Evolutionary conservation across 2,888 invertebrate species (phyloP), one percentile per base, ranked within the genome.

Genomic region (Plagiodera versicolora): DNA sequence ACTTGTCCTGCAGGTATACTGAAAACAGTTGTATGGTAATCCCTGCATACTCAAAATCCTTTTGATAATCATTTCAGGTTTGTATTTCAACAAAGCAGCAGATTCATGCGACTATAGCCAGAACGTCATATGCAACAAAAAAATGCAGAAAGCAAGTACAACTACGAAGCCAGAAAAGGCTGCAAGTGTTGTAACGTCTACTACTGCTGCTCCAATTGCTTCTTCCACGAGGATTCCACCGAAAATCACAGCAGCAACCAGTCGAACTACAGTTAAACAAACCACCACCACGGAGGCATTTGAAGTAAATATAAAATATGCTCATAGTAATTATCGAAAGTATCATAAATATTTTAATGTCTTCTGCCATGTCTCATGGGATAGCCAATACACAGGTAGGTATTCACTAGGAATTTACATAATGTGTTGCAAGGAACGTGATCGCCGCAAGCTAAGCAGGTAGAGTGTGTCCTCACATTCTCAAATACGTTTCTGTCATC

Each of bases 101-200:
- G 94, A 95, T 77, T 94, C 95, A 0, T 95, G 95, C 74, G 95
- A 95, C 79, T 95, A 95, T 77, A 87, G 93, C 0, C 87, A 94
- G 70, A 95, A 95, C 77, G 95, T 95, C 0, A 83, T 88, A 24
- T 94, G 92, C 78, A 91, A 90, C 71, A 88, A 85, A 70, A 81
- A 86, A 20, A 82, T 85, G 64, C 77, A 83, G 17, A 79, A 81
- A 46, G 77, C 82, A 1, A 77, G 81, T 14, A 74, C 77, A 5
- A 77, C 84, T 39, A 81, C 84, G 2, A 76, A 75, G 58, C 76
- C 80, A 1, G 76, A 80, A 9, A 74, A 77, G 0, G 72, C 79
- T n/a, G 83, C 83, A 0, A 83, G 77, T 0, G 72, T 79, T n/a
- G 83, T 83, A 0, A 83, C 83, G 20, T 83, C 83, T 1, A 76